Base-by-base conservation (phyloP, 2,797 vertebrate species). In the Syndactyla subalaris region DNA sequence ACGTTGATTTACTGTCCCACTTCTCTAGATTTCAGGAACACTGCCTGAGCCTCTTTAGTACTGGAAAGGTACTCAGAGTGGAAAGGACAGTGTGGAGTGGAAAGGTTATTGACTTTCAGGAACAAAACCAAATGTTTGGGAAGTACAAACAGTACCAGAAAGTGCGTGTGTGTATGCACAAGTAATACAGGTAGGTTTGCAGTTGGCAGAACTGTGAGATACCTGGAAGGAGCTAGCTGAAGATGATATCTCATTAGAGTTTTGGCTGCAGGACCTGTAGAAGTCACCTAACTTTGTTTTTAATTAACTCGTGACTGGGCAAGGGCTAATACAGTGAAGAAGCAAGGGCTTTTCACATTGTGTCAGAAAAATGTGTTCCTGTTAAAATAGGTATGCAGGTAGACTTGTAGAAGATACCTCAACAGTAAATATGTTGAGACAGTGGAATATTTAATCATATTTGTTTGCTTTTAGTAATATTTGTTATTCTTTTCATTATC, bases 401-500 rank as follows among this genome's bases (percentile, higher is more conserved):
- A 77, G 27, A 29, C 12, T 85, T 77, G 19, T 59, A 65, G 70
- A 84, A 21, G 26, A 72, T 87, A 78, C 6, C 20, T 34, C 54
- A 46, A 9, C 36, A 58, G 46, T 75, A 78, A 84, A 52, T n/a
- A 16, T 27, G 18, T 34, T 70, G 36, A 62, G 41, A 51, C 26
- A 76, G 18, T n/a, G 54, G 86, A 76, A 76, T 14, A 63, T 55
- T 76, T 92, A 48, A 38, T 88, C 8, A 2, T 67, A 43, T 55
- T 79, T 91, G 14, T 45, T 91, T 92, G 30, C 22, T 78, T 81
- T 85, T 68, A 57, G 39, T 76, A 73, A 41, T 16, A 23, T 51
- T 59, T 68, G 7, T 76, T 62, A 46, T 26, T 76, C 9, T 73
- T 76, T 81, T 87, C 61, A 15, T 71, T 77, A 51, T 51, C 74